A percentile compares a stretch with the other conserved stretches of the same genome.
phyloP scores from a whole-genome alignment of 2,888 invertebrate genomes.

The Acanthopleura granulata region DNA sequence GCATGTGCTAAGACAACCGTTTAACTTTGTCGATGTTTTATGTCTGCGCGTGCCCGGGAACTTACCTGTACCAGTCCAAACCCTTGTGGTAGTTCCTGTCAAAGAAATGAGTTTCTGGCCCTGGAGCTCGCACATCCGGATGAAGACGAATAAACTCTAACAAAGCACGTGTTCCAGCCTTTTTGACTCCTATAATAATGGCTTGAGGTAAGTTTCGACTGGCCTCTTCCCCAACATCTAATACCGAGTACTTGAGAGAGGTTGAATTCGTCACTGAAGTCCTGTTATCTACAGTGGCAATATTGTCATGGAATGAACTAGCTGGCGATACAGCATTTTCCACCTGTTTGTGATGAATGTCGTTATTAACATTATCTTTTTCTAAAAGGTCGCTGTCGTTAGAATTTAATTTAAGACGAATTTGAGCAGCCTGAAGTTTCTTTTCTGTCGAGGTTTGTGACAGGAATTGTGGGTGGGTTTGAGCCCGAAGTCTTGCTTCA shows the following conservation, averaged over 20 bases:
- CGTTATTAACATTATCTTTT: neutral
- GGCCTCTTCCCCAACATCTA: neutral
- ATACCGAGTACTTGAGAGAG: neutral
- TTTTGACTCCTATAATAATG: constrained; percentile 94
- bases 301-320: constrained; percentile 1
- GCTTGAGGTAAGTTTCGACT: constrained; percentile 79
- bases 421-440: neutral
- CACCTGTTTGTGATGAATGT: neutral
- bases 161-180: constrained; percentile 93
- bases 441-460: neutral
- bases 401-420: neutral
- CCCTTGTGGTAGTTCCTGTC: constrained; percentile 81
- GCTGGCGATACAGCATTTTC: neutral
- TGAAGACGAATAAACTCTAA: constrained; percentile 93
- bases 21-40: no score
- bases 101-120: constrained; percentile 92
- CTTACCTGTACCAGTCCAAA: constrained; percentile 80
- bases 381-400: neutral
- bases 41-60: neutral
- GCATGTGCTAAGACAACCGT: no score
- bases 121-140: constrained; percentile 88
- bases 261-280: neutral
- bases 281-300: neutral
- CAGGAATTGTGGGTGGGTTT: neutral
- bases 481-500: neutral